Evolutionary conservation across 2,797 vertebrate genomes (phyloP).

Genomic region (Microctenopoma lineatum): DNA sequence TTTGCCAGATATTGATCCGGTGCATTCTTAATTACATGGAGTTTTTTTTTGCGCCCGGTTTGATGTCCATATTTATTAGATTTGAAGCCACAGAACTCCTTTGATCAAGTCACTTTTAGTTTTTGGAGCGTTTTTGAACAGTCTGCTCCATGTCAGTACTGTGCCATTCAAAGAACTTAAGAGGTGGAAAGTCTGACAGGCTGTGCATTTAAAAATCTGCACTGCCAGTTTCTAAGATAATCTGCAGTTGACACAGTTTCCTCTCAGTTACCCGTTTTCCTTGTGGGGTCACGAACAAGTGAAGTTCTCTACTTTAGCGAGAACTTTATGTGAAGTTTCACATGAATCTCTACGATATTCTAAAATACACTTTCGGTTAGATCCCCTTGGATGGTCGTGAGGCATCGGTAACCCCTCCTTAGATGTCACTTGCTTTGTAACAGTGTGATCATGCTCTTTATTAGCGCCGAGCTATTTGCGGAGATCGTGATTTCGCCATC

Average conservation of each 20-base stretch:
- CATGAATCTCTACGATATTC: no score
- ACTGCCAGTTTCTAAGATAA: slow-evolving; percentile 28
- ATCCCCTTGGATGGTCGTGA: slow-evolving; percentile 1
- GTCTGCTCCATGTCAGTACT: slow-evolving; percentile 9
- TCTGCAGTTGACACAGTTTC: slow-evolving; percentile 35
- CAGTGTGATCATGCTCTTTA: slow-evolving; percentile 6
- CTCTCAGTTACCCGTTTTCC: slow-evolving; percentile 2
- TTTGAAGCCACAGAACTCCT: not conserved
- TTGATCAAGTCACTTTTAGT: slow-evolving; percentile 39
- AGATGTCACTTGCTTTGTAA: not conserved
- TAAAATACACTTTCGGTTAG: not conserved
- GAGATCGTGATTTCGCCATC: slow-evolving; percentile 25
- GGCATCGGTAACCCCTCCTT: not conserved
- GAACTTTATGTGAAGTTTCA: slow-evolving; percentile 34
- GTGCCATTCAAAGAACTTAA: slow-evolving; percentile 23
- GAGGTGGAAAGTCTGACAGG: slow-evolving; percentile 18
- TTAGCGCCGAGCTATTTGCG: slow-evolving; percentile 25
- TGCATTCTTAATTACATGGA: not conserved
- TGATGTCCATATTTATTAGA: no score
- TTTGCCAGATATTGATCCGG: no score
- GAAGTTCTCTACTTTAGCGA: slow-evolving; percentile 7
- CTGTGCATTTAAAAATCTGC: slow-evolving; percentile 14
- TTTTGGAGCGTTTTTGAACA: slow-evolving; percentile 19
- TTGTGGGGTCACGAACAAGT: not conserved
- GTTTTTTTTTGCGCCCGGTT: no score